These are phyloP conservation scores for Forbesichthys papilliferus DNA, from an alignment of 2,113 vertebrate species.

Conservation along the genomic window DNA sequence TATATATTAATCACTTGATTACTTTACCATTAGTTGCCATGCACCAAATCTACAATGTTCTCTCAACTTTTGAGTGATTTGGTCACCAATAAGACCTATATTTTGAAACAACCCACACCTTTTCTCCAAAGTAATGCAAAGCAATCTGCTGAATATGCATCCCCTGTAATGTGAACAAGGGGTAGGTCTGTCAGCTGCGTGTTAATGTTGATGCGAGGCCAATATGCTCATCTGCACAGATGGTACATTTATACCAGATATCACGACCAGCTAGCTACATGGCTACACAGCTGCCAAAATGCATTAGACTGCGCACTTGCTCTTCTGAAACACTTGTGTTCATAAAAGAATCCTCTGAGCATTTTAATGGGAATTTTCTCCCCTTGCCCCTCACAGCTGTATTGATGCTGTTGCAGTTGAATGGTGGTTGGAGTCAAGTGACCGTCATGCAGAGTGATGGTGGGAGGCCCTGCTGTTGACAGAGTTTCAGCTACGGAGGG, in stretches of 20 bases:
- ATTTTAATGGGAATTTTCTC: constrained; percentile 38
- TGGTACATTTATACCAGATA: constrained; percentile 50
- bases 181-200: constrained; percentile 22
- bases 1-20: too few relatives aligned
- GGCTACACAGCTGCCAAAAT: constrained; percentile 48
- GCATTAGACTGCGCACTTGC: constrained; percentile 47
- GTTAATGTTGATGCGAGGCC: constrained; percentile 32
- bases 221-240: constrained; percentile 52
- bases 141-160: too few relatives aligned
- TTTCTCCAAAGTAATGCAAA: too few relatives aligned
- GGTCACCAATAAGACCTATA: too few relatives aligned
- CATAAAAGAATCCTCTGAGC: constrained; percentile 31
- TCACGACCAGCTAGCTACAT: constrained; percentile 50
- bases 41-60: too few relatives aligned
- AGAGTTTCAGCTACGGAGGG: constrained; percentile 40
- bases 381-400: not conserved
- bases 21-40: too few relatives aligned
- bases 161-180: too few relatives aligned
- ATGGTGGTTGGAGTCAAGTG: constrained; percentile 37
- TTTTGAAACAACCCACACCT: too few relatives aligned
- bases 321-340: constrained; percentile 39
- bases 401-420: constrained; percentile 43
- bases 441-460: constrained; percentile 45
- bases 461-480: constrained; percentile 34
- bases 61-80: too few relatives aligned